These are phyloP conservation scores for Drosophila serrata DNA, from an alignment of 1,140 invertebrate genomes.

Conservation along the genomic window DNA sequence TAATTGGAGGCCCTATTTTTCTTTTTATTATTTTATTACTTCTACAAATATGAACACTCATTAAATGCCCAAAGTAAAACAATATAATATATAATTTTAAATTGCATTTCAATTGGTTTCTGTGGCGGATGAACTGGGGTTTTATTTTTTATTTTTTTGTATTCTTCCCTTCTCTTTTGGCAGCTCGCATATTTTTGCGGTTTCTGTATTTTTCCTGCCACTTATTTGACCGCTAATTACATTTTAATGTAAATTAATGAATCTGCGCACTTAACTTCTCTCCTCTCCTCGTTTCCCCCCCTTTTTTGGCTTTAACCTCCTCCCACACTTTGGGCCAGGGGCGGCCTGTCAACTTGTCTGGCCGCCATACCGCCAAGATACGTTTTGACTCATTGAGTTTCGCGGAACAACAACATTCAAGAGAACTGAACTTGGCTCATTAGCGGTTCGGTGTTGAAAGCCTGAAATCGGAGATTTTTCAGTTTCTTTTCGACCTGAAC, in stretches of 20 bases:
- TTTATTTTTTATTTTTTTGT: not conserved
- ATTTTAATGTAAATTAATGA: constrained; percentile 83
- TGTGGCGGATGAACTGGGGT: constrained; percentile 11
- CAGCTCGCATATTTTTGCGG: constrained; percentile 60
- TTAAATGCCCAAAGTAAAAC: constrained; percentile 3
- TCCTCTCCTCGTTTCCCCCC: not conserved
- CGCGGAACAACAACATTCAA: constrained; percentile 37
- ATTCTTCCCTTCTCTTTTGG: constrained; percentile 23
- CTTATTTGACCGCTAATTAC: constrained; percentile 76
- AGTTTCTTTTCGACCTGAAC: constrained; percentile 29
- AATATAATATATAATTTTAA: constrained; percentile 54
- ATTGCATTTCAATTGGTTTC: constrained; percentile 65
- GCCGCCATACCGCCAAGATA: constrained; percentile 30
- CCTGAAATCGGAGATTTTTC: constrained; percentile 50
- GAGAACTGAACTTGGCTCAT: constrained; percentile 71
- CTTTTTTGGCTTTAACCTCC: constrained; percentile 1
- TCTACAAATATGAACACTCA: constrained; percentile 4
- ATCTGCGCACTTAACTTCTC: constrained; percentile 71
- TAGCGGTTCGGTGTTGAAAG: constrained; percentile 64
- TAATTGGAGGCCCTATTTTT: constrained; percentile 13
- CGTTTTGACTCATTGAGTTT: constrained; percentile 54
- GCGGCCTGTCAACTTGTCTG: constrained; percentile 68
- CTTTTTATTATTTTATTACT: not conserved
- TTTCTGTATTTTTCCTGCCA: constrained; percentile 61
- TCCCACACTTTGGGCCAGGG: constrained; percentile 15